These are phyloP conservation scores for Parnassius glacialis DNA, from an alignment of 2,888 invertebrate genomes.

Conservation along the genomic window DNA sequence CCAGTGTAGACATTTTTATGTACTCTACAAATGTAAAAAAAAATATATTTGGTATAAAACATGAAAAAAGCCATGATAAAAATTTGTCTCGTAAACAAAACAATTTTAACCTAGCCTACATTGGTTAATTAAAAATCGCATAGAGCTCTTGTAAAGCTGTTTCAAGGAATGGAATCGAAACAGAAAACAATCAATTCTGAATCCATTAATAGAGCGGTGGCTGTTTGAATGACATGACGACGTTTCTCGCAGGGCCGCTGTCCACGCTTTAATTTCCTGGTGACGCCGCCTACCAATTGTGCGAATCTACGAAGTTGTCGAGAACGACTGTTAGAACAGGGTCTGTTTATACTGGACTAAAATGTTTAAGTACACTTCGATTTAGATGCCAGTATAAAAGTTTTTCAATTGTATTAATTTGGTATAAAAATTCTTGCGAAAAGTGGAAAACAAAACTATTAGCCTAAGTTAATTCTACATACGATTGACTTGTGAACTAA, in stretches of 20 bases:
- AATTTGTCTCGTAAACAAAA: too few relatives aligned
- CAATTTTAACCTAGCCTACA: too few relatives aligned
- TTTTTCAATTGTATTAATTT: too few relatives aligned
- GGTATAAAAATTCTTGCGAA: too few relatives aligned
- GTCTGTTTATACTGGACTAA: conserved; percentile 9
- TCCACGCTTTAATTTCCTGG: conserved; percentile 75
- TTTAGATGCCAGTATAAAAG: too few relatives aligned
- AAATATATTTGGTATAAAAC: too few relatives aligned
- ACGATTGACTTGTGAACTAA: too few relatives aligned
- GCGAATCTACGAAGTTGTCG: conserved; percentile 18
- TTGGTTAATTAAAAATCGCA: conserved; percentile 1
- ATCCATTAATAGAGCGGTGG: conserved; percentile 49
- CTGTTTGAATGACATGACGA: conserved; percentile 58
- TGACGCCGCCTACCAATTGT: conserved; percentile 62
- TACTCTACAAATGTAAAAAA: too few relatives aligned
- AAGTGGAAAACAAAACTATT: too few relatives aligned
- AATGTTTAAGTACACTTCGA: not conserved
- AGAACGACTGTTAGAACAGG: conserved; percentile 22
- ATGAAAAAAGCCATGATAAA: too few relatives aligned
- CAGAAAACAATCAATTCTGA: conserved; percentile 31
- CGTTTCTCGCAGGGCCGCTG: conserved; percentile 45
- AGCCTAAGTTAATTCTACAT: too few relatives aligned
- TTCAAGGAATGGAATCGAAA: conserved; percentile 14
- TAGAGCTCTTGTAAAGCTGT: conserved; percentile 10
- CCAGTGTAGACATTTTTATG: too few relatives aligned